These are phyloP conservation scores for Spodoptera littoralis DNA, from an alignment of 2,888 invertebrate species.

Conservation along the genomic window DNA sequence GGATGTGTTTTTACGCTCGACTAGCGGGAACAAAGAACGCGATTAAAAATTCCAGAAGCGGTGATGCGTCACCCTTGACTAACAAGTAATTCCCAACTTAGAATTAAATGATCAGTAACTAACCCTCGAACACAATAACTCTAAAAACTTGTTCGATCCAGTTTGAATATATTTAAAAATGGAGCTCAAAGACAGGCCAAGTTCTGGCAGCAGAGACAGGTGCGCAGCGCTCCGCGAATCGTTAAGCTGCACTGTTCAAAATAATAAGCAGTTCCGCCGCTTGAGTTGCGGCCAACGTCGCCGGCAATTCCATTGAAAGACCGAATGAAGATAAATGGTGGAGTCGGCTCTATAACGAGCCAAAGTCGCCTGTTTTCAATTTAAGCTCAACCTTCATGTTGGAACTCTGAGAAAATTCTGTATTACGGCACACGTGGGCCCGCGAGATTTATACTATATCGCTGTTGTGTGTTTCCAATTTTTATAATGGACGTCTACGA, in stretches of 20 bases:
- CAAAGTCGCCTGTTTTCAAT: constrained; percentile 87
- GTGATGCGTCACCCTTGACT: no score
- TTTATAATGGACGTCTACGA: constrained; percentile 40
- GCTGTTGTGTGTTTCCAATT: constrained; percentile 47
- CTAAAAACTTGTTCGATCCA: constrained; percentile 21
- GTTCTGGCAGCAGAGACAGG: constrained; percentile 69
- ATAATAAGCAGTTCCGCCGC: constrained; percentile 86
- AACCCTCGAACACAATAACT: constrained; percentile 29
- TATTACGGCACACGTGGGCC: constrained; percentile 47
- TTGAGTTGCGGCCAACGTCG: constrained; percentile 85
- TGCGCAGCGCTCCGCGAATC: constrained; percentile 79
- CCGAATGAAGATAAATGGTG: constrained; percentile 87
- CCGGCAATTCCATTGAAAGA: constrained; percentile 85
- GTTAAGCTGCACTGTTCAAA: constrained; percentile 84
- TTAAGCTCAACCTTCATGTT: constrained; percentile 75
- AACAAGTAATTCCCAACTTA: no score
- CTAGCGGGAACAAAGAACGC: no score
- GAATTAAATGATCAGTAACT: constrained; percentile 20
- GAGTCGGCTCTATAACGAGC: constrained; percentile 84
- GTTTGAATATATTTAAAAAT: constrained; percentile 39
- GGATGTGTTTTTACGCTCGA: no score
- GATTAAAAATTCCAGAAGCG: no score
- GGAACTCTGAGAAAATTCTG: constrained; percentile 72
- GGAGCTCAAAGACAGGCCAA: constrained; percentile 25
- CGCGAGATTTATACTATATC: constrained; percentile 34